phyloP scores from a whole-genome alignment of 2,797 vertebrate species.

The Hippopotamyrus pictus region DNA sequence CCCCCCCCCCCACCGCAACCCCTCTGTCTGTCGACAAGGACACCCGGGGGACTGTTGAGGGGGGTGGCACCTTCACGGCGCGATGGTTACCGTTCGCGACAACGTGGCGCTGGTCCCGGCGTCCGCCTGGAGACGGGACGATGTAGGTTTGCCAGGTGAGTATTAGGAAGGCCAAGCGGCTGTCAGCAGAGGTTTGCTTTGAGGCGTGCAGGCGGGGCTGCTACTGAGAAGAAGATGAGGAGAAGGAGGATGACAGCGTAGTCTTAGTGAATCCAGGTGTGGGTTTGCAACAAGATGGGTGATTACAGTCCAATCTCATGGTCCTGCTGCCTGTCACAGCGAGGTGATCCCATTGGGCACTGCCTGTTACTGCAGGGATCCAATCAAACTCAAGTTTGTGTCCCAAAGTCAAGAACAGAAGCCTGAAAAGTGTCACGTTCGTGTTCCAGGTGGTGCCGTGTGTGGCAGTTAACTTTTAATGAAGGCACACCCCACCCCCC shows the following conservation, averaged over 20 bases:
- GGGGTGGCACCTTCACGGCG: not conserved
- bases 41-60: not conserved
- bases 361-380: not conserved
- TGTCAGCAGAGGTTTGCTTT: not conserved
- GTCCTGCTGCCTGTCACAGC: not conserved
- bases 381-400: not conserved
- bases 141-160: not conserved
- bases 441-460: not conserved
- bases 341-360: not conserved
- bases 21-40: constrained; percentile 1
- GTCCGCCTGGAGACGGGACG: not conserved
- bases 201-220: not conserved
- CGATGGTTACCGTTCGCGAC: not conserved
- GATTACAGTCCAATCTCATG: not conserved
- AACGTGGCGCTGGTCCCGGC: not conserved
- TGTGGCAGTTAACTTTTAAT: not conserved
- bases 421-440: not conserved
- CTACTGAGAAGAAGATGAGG: not conserved
- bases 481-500: not conserved
- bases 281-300: not conserved
- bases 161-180: not conserved
- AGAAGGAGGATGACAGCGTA: not conserved
- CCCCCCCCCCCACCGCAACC: not conserved
- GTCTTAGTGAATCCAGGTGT: not conserved
- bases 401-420: not conserved